Percentiles rank a stretch among this genome's conserved stretches.
These are phyloP conservation scores for Crossocerus cetratus DNA, from an alignment of 2,888 invertebrate species.

Conservation along the genomic window DNA sequence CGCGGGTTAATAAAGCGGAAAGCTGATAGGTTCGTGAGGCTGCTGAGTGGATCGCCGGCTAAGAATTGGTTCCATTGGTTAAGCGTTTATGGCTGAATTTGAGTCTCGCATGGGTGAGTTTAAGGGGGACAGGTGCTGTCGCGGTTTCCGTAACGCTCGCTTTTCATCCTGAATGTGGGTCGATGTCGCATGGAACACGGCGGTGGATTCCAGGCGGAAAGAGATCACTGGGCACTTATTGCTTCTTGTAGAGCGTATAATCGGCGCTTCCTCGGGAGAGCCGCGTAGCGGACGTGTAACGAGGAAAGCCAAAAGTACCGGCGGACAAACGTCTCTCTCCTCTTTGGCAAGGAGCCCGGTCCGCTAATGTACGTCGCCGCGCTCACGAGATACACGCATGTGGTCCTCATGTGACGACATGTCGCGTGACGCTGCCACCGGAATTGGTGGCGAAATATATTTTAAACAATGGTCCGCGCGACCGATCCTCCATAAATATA, in stretches of 20 bases:
- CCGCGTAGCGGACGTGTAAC: not conserved
- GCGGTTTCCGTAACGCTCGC: too few species aligned
- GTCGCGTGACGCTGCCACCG: slow-evolving; percentile 22
- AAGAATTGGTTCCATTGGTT: too few species aligned
- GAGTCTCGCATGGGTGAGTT: too few species aligned
- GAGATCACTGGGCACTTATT: not conserved
- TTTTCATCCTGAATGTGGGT: too few species aligned
- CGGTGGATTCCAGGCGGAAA: not conserved
- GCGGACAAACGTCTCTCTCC: not conserved
- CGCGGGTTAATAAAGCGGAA: too few species aligned
- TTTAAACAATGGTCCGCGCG: slow-evolving; percentile 14
- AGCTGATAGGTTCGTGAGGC: too few species aligned
- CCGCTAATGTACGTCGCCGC: slow-evolving; percentile 17
- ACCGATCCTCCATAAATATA: slow-evolving; percentile 12
- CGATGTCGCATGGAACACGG: too few species aligned
- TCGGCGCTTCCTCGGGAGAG: not conserved
- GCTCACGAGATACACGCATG: slow-evolving; percentile 14
- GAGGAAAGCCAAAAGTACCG: not conserved
- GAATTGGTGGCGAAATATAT: not conserved
- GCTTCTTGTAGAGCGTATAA: not conserved
- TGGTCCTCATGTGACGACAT: slow-evolving; percentile 19
- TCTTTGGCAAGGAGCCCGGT: slow-evolving; percentile 28
- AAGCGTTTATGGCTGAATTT: too few species aligned
- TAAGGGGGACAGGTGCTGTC: too few species aligned
- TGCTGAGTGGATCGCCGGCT: too few species aligned